Conservation (phyloP, 2,113 vertebrate species). For the Stictonetta naevosa region DNA sequence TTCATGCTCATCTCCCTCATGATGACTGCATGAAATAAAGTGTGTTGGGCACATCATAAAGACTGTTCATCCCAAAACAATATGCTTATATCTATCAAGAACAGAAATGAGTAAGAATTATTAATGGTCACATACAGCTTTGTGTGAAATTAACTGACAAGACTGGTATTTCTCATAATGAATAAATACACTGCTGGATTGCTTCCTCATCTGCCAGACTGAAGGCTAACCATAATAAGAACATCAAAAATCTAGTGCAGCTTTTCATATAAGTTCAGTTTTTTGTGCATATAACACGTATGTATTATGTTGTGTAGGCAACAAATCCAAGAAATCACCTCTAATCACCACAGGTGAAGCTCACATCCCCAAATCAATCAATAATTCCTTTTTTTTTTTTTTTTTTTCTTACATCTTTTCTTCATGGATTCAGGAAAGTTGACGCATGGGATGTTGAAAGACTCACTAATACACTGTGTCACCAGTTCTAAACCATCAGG, state of each 20-base stretch:
- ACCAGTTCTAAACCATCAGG: background rate
- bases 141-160: background rate
- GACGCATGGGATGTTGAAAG: background rate
- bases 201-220: background rate
- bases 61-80: background rate
- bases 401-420: background rate
- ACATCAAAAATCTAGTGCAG: background rate
- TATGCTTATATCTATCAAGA: background rate
- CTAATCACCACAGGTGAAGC: background rate
- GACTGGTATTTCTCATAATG: background rate
- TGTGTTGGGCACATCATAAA: background rate
- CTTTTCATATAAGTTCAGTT: background rate
- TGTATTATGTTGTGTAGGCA: background rate
- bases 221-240: background rate
- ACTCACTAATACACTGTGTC: background rate
- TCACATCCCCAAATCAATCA: background rate
- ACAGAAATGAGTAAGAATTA: background rate
- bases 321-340: background rate
- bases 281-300: background rate
- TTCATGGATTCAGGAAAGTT: background rate
- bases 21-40: background rate
- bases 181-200: background rate
- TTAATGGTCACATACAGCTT: background rate
- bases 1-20: background rate
- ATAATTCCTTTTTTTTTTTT: background rate